Evolutionary conservation across 2,888 invertebrate genomes (phyloP), one percentile per base, ranked within the genome.

Genomic region (Alitta virens): DNA sequence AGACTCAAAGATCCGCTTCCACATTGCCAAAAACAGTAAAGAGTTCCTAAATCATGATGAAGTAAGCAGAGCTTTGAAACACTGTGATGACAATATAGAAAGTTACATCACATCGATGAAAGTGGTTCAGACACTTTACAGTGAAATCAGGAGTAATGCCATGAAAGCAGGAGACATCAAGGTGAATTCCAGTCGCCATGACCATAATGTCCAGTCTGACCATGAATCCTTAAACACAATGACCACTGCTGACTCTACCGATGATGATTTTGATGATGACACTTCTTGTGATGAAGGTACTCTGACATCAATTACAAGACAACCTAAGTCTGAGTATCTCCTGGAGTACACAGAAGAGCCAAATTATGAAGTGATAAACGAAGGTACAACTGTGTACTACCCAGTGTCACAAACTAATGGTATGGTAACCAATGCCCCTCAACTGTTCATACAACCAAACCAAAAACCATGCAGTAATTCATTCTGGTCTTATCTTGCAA

Each of bases 31-130:
- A 5, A 65, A 62, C 23, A 51, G 54, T 14, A 49, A 50, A 9
- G 24, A 56, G 26, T 57, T 42, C 33, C 42, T 57, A 18, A 56
- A 57, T 14, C 53, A 71, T 49, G 46, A 63, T 7, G 69, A 68
- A 9, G 74, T 73, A 56, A 67, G 66, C 42, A 68, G 63, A n/a
- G 73, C 75, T 2, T 59, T 73, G 14, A 64, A 58, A 7, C 43
- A 72, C 18, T 75, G 75, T 43, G 68, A 67, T 12, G 73, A 74
- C 42, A 72, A 71, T 52, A 71, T 72, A 2, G 66, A 65, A 14
- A 63, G 70, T 1, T 76, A 76, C 58, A 72, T 74, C 66, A 61
- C 72, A n/a, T 71, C 74, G 51, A 75, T 76, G 46, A 76, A 76
- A 62, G 74, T 76, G 9, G 70, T 72, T 42, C 71, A 71, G 49